phyloP scores from a whole-genome alignment of 1,140 invertebrate species.

The Wasmannia auropunctata region DNA sequence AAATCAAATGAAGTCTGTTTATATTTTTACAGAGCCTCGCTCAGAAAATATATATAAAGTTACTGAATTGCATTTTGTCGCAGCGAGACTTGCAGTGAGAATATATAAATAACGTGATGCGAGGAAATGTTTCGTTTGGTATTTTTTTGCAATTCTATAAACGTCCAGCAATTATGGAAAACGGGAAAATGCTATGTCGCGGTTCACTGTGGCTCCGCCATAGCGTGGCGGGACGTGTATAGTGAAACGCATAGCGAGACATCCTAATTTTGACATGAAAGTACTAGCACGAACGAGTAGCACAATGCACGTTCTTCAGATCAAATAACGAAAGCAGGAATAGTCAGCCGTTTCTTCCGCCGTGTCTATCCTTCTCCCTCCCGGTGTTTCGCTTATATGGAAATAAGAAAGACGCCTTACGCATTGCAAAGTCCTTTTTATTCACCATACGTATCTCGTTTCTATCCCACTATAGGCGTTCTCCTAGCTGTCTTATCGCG shows the following conservation, averaged over 20 bases:
- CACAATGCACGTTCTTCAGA: slow-evolving; percentile 43
- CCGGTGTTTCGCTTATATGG: neutral
- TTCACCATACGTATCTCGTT: slow-evolving; percentile 42
- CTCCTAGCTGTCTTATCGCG: slow-evolving; percentile 15
- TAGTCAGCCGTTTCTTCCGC: neutral
- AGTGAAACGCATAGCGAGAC: slow-evolving; percentile 17
- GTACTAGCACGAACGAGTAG: neutral
- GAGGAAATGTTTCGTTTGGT: neutral
- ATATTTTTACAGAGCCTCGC: neutral
- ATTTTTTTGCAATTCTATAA: slow-evolving; percentile 13
- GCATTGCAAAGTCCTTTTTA: slow-evolving; percentile 48
- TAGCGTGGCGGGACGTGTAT: neutral
- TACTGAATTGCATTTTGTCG: neutral
- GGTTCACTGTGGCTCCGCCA: neutral
- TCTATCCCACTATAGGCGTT: slow-evolving; percentile 12
- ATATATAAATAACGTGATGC: too few relatives aligned
- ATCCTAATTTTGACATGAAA: slow-evolving; percentile 42
- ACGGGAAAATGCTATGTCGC: neutral
- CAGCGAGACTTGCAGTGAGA: neutral
- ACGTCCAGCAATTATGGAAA: neutral
- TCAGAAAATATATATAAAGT: neutral
- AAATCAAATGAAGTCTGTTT: neutral
- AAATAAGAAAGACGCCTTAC: slow-evolving; percentile 31
- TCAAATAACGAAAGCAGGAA: slow-evolving; percentile 50
- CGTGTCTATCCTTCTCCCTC: neutral